These are phyloP conservation scores for Diprion similis DNA, from an alignment of 1,140 invertebrate species.

Conservation along the genomic window DNA sequence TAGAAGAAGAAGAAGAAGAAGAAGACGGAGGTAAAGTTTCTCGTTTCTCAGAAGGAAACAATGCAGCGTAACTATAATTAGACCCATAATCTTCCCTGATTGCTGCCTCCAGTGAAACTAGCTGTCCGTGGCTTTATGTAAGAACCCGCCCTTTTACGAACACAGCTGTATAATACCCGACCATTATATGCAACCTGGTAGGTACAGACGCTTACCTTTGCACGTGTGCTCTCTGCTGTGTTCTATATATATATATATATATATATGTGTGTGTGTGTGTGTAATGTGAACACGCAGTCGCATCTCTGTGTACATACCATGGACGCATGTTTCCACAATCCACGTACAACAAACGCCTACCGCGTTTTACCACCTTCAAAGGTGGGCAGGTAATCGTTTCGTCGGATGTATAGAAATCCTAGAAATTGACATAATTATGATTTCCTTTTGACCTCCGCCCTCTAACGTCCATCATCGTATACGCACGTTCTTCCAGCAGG, in stretches of 20 bases:
- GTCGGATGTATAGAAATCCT: neutral
- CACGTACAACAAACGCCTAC: neutral
- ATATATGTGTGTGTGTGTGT: too few relatives aligned
- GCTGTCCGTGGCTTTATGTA: neutral
- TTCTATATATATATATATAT: too few relatives aligned
- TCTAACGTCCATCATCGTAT: neutral
- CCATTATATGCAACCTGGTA: neutral
- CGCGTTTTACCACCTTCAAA: neutral
- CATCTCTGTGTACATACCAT: too few relatives aligned
- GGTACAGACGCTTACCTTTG: too few relatives aligned
- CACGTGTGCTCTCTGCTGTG: too few relatives aligned
- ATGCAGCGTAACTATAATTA: conserved; percentile 55
- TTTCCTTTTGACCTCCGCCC: neutral
- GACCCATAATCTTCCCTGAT: conserved; percentile 49
- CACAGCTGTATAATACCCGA: neutral
- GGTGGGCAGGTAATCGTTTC: neutral
- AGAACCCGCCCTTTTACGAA: neutral
- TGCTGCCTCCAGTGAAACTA: conserved; percentile 25
- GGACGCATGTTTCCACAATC: too few relatives aligned
- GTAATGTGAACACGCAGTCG: too few relatives aligned
- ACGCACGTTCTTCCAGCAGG: neutral
- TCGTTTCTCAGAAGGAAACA: conserved; percentile 54
- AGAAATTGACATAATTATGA: conserved; percentile 1
- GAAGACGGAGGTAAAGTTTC: conserved; percentile 35
- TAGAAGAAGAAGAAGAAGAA: conserved; percentile 33